These are phyloP conservation scores for Neocloeon triangulifer DNA, from an alignment of 1,140 invertebrate species.

Conservation along the genomic window DNA sequence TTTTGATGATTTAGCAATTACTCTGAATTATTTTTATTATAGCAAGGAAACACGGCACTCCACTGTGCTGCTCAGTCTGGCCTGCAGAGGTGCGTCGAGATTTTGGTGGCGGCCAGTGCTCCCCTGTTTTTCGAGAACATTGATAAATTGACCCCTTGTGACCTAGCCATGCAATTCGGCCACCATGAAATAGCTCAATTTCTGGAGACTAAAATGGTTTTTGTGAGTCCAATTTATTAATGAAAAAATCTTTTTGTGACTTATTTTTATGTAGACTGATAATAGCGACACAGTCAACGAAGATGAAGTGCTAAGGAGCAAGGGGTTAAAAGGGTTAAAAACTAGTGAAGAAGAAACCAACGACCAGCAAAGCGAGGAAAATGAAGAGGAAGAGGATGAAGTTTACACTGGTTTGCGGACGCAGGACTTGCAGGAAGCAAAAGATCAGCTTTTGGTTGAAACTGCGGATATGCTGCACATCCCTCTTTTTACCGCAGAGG, in stretches of 20 bases:
- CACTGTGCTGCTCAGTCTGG: constrained; percentile 40
- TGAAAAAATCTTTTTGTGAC: constrained; percentile 1
- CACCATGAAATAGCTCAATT: constrained; percentile 36
- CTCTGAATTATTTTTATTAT: constrained; percentile 8
- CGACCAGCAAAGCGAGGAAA: constrained; percentile 7
- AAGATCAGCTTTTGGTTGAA: constrained; percentile 46
- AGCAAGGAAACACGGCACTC: constrained; percentile 41
- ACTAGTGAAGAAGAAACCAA: constrained; percentile 21
- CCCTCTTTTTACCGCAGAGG: constrained; percentile 48
- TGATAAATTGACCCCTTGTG: constrained; percentile 35
- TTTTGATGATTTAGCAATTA: background rate
- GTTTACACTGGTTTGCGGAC: constrained; percentile 37
- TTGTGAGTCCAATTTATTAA: constrained; percentile 24
- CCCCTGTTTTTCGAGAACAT: constrained; percentile 38
- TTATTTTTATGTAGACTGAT: background rate
- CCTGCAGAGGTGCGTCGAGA: constrained; percentile 35
- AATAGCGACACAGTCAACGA: background rate
- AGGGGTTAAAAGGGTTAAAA: constrained; percentile 12
- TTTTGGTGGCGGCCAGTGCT: constrained; percentile 31
- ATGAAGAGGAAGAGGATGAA: constrained; percentile 20
- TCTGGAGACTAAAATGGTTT: constrained; percentile 45
- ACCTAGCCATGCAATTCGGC: constrained; percentile 31
- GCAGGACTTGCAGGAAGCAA: constrained; percentile 51
- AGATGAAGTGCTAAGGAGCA: background rate
- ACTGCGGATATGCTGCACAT: constrained; percentile 53